phyloP scores from a whole-genome alignment of 2,888 invertebrate genomes.

The Torymus aiolomorphi region DNA sequence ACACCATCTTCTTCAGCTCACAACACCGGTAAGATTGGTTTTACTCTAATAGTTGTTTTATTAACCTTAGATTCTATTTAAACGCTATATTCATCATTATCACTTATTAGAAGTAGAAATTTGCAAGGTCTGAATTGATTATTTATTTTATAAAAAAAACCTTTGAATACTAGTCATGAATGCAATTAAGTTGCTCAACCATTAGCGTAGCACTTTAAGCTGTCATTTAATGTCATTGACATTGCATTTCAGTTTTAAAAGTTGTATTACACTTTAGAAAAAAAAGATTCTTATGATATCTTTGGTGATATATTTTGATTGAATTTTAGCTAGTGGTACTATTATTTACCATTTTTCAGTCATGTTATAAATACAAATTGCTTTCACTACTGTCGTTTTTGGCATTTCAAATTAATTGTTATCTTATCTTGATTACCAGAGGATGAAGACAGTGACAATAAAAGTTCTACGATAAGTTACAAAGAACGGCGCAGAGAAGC shows the following conservation, averaged over 20 bases:
- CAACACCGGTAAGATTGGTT: slow-evolving; percentile 81
- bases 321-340: neutral
- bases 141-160: too few species aligned
- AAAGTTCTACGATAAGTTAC: slow-evolving; percentile 85
- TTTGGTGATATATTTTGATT: neutral
- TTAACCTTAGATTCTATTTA: too few species aligned
- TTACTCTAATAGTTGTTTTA: too few species aligned
- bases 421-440: slow-evolving; percentile 58
- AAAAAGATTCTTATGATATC: neutral
- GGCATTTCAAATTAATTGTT: slow-evolving; percentile 18
- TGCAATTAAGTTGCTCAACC: too few species aligned
- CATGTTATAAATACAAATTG: neutral
- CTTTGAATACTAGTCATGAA: too few species aligned
- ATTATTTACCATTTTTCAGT: too few species aligned
- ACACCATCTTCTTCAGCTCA: slow-evolving; percentile 88
- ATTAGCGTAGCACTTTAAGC: slow-evolving; percentile 34
- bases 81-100: too few species aligned
- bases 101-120: too few species aligned
- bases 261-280: neutral
- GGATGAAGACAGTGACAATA: slow-evolving; percentile 78
- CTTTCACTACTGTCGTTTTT: neutral
- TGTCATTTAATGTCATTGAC: neutral
- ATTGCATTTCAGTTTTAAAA: neutral
- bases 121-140: too few species aligned
- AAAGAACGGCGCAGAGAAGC: slow-evolving; percentile 96